phyloP scores from a whole-genome alignment of 2,888 invertebrate species.

The Cryptophagus acutangulus region DNA sequence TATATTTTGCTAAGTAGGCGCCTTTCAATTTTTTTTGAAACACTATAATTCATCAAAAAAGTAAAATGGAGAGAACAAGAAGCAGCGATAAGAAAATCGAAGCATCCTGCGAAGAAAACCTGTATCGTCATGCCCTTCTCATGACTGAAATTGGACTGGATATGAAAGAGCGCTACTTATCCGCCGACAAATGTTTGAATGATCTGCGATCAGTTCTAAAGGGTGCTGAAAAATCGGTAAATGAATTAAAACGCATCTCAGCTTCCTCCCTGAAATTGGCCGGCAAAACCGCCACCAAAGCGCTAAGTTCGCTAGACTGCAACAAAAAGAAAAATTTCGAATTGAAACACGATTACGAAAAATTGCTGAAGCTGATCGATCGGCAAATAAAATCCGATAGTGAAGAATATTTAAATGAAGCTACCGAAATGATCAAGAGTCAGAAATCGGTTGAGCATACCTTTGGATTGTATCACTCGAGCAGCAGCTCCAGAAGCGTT shows the following conservation, averaged over 20 bases:
- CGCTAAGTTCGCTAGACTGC: constrained; percentile 18
- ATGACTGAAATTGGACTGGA: constrained; percentile 48
- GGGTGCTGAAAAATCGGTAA: constrained; percentile 41
- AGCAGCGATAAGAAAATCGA: too few species aligned
- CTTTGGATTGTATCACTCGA: constrained; percentile 27
- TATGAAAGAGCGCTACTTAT: constrained; percentile 40
- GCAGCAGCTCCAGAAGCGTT: constrained; percentile 39
- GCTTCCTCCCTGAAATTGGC: constrained; percentile 41
- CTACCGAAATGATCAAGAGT: constrained; percentile 40
- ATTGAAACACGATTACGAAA: constrained; percentile 41
- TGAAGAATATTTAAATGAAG: constrained; percentile 32
- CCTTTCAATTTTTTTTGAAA: too few species aligned
- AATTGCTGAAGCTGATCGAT: constrained; percentile 41
- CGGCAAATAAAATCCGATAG: constrained; percentile 40
- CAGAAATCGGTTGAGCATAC: constrained; percentile 27
- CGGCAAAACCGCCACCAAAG: constrained; percentile 35
- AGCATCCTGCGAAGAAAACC: constrained; percentile 37
- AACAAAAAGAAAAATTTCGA: constrained; percentile 13
- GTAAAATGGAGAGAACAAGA: too few species aligned
- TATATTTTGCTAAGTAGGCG: too few species aligned
- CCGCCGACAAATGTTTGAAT: constrained; percentile 45
- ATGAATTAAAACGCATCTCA: constrained; percentile 40
- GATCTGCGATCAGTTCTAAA: constrained; percentile 42
- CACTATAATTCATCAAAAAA: too few species aligned
- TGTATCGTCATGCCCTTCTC: constrained; percentile 41